Conservation (phyloP, 2,797 vertebrate genomes). For the Falco rusticolus region DNA sequence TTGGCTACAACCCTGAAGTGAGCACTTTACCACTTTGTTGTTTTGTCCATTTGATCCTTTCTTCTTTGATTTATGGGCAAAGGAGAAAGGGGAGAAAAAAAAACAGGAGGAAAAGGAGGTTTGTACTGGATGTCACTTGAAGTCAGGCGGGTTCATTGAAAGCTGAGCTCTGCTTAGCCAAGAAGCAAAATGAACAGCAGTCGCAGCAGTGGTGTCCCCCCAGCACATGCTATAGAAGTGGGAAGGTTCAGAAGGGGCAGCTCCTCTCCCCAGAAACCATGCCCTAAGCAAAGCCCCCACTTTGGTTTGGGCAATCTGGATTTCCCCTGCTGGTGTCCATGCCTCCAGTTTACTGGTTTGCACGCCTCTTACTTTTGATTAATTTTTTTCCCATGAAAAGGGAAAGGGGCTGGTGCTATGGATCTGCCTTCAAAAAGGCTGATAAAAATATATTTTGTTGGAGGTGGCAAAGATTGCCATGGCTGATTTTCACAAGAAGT, state of each 20-base stretch:
- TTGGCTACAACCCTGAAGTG: conserved; percentile 74
- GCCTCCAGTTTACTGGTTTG: neutral
- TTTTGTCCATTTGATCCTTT: conserved; percentile 80
- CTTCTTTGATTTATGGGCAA: conserved; percentile 76
- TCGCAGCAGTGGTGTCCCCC: neutral
- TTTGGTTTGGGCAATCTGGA: neutral
- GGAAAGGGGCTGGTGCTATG: neutral
- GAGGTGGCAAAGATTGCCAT: rapidly evolving
- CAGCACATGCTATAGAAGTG: rapidly evolving
- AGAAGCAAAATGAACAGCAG: neutral
- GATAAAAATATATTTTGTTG: neutral
- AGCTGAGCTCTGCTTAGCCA: conserved; percentile 18
- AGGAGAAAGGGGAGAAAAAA: conserved; percentile 59
- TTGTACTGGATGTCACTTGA: conserved; percentile 65
- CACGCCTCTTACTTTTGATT: rapidly evolving
- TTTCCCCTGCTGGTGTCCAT: neutral
- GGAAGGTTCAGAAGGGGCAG: neutral
- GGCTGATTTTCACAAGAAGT: neutral
- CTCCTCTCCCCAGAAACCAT: neutral
- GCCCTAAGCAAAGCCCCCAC: neutral
- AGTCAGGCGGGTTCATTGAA: conserved; percentile 59
- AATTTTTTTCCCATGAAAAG: neutral
- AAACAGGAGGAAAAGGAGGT: conserved; percentile 70
- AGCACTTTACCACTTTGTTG: conserved; percentile 75
- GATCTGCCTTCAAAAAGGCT: neutral